Evolutionary conservation across 2,888 invertebrate species (phyloP).

Genomic region (Unio pictorum): DNA sequence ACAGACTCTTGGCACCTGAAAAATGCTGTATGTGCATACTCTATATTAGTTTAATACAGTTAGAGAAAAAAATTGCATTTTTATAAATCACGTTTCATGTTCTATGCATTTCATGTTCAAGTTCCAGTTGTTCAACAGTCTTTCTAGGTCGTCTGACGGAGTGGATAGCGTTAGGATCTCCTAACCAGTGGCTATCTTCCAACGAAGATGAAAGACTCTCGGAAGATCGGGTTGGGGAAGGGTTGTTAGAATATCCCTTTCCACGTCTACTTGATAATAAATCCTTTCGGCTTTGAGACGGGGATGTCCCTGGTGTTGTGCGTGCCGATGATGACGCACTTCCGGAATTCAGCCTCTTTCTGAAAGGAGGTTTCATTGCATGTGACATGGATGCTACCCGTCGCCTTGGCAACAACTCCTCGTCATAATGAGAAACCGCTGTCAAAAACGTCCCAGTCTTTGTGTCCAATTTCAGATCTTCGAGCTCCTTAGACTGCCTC

Average conservation of each 20-base stretch:
- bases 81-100: not conserved
- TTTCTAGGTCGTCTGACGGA: constrained; percentile 54
- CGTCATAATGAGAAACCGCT: constrained; percentile 5
- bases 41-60: not conserved
- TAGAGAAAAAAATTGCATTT: not conserved
- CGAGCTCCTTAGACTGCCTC: constrained; percentile 47
- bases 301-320: constrained; percentile 22
- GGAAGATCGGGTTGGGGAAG: constrained; percentile 18
- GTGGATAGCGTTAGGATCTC: constrained; percentile 56
- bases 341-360: constrained; percentile 1
- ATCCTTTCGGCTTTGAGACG: constrained; percentile 14
- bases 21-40: too few relatives aligned
- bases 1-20: too few relatives aligned
- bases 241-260: constrained; percentile 14
- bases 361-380: constrained; percentile 8
- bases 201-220: constrained; percentile 30
- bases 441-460: constrained; percentile 27
- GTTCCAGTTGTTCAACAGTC: constrained; percentile 51
- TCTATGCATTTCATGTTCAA: constrained; percentile 41
- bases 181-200: constrained; percentile 48
- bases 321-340: constrained; percentile 1
- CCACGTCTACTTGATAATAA: constrained; percentile 1
- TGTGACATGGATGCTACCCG: constrained; percentile 32
- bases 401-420: constrained; percentile 9
- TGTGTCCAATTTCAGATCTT: constrained; percentile 41